These are phyloP conservation scores for Microctenopoma steveboyesi DNA, from an alignment of 2,797 vertebrate genomes.

Conservation along the genomic window DNA sequence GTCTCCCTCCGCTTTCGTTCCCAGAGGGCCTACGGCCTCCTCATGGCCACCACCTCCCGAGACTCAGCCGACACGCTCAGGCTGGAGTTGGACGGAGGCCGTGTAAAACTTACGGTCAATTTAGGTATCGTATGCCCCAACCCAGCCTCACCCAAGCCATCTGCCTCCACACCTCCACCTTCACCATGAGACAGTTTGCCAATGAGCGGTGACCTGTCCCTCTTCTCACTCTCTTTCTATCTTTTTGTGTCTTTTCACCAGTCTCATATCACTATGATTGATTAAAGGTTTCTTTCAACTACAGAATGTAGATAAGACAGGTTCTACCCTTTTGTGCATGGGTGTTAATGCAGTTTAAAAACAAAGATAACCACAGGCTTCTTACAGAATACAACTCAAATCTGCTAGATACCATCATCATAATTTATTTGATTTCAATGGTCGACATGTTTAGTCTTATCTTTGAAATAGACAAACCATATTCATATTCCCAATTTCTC, in stretches of 20 bases:
- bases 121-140: constrained; percentile 93
- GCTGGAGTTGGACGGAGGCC: constrained; percentile 94
- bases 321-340: constrained; percentile 71
- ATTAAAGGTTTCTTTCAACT: constrained; percentile 22
- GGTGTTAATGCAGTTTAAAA: constrained; percentile 46
- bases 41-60: constrained; percentile 95
- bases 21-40: constrained; percentile 94
- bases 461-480: constrained; percentile 82
- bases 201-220: constrained; percentile 45
- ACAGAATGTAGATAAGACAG: constrained; percentile 8
- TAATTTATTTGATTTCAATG: constrained; percentile 71
- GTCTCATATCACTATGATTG: constrained; percentile 38
- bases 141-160: constrained; percentile 34
- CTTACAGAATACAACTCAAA: constrained; percentile 6
- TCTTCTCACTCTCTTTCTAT: constrained; percentile 49
- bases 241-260: constrained; percentile 46
- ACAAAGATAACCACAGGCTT: constrained; percentile 42
- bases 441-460: constrained; percentile 87
- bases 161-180: constrained; percentile 42
- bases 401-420: constrained; percentile 40
- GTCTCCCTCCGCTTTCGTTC: constrained; percentile 97
- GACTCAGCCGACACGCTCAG: constrained; percentile 96
- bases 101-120: constrained; percentile 98
- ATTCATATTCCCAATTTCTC: constrained; percentile 65
- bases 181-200: constrained; percentile 42